Evolutionary conservation across 37 sponge, comb jelly and placozoan genomes (phyloP).

Genomic region (Eunapius fragilis): DNA sequence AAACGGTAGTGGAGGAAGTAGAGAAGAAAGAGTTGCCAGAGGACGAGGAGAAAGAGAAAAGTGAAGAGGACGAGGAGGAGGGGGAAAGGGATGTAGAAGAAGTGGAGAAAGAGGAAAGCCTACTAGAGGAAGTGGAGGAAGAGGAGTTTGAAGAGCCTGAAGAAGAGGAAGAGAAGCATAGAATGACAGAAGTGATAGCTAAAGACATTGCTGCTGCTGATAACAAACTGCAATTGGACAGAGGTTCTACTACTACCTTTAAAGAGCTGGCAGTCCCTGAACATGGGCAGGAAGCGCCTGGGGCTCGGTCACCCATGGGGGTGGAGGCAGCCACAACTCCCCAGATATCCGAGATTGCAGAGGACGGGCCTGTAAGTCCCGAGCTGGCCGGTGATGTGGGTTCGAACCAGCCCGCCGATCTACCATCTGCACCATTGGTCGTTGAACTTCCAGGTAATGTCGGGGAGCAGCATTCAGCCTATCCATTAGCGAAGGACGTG

Average conservation of each 20-base stretch:
- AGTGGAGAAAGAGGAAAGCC: not conserved
- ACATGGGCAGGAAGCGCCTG: not conserved
- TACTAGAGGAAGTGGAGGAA: slow-evolving; percentile 10
- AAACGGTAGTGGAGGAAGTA: not conserved
- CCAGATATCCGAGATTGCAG: not conserved
- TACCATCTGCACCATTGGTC: not conserved
- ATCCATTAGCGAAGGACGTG: slow-evolving; percentile 16
- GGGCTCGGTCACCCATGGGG: not conserved
- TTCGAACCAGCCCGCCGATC: not conserved
- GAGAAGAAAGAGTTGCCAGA: not conserved
- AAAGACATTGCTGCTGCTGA: not conserved
- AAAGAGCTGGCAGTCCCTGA: not conserved
- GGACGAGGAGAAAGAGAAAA: not conserved
- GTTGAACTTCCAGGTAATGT: not conserved
- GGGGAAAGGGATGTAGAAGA: not conserved
- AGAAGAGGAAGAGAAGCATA: not conserved
- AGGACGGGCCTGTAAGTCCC: not conserved
- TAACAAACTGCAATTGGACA: not conserved
- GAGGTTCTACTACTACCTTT: no score
- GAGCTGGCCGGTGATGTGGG: not conserved
- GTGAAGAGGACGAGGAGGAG: not conserved
- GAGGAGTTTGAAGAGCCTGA: not conserved
- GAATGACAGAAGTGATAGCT: not conserved
- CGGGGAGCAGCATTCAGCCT: not conserved
- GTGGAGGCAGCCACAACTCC: not conserved